Conservation (phyloP, 2,113 vertebrate genomes). For the Paraplagusia blochii region DNA sequence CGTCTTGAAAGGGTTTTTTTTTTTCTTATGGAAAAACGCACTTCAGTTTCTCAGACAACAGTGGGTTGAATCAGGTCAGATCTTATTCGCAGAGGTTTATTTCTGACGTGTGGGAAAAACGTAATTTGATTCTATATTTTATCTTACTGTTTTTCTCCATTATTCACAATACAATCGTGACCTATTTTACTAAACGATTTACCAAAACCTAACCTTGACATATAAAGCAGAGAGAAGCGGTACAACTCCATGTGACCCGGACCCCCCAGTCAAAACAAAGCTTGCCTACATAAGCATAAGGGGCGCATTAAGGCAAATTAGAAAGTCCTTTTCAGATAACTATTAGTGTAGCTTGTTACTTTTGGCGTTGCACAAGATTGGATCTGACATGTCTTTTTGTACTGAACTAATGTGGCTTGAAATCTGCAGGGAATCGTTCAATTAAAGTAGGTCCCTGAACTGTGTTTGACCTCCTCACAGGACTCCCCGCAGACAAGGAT, state of each 20-base stretch:
- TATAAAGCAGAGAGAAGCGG: no score
- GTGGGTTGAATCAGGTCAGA: constrained; percentile 19
- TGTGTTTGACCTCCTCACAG: constrained; percentile 56
- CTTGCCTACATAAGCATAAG: no score
- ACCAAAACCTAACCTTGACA: no score
- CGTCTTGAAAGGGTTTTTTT: constrained; percentile 14
- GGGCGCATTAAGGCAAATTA: no score
- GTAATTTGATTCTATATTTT: constrained; percentile 1
- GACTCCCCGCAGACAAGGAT: constrained; percentile 53
- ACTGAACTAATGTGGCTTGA: constrained; percentile 57
- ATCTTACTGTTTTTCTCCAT: neutral
- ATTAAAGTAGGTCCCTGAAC: constrained; percentile 56
- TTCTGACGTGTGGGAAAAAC: no score
- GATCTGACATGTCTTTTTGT: constrained; percentile 67
- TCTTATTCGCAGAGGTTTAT: constrained; percentile 39
- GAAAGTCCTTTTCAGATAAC: no score
- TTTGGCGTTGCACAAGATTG: constrained; percentile 55
- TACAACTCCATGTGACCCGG: no score
- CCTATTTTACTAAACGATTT: no score
- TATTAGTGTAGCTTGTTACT: no score
- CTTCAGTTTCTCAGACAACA: constrained; percentile 15
- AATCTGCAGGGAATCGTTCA: constrained; percentile 60
- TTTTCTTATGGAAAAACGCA: constrained; percentile 22
- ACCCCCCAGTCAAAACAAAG: no score
- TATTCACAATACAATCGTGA: no score